Conservation (phyloP, 2,888 invertebrate genomes). For the Apotomis capreana region DNA sequence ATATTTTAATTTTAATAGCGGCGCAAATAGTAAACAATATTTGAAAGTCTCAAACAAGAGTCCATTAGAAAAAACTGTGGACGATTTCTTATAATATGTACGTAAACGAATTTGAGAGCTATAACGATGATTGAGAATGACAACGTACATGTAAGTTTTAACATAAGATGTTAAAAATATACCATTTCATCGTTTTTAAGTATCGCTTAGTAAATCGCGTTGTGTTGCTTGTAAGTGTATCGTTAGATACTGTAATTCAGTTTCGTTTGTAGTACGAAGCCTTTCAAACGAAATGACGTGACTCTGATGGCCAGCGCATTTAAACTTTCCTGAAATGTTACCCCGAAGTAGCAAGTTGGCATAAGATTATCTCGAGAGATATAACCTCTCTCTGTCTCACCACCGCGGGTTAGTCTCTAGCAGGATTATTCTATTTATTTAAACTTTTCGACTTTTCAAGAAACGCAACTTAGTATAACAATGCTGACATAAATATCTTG, state of each 20-base stretch:
- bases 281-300: conserved; percentile 23
- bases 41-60: too few relatives aligned
- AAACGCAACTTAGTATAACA: background rate
- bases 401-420: conserved; percentile 8
- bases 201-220: background rate
- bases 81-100: too few relatives aligned
- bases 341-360: conserved; percentile 33
- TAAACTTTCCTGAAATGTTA: conserved; percentile 33
- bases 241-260: conserved; percentile 16
- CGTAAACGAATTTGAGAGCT: too few relatives aligned
- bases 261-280: conserved; percentile 10
- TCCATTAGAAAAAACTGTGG: too few relatives aligned
- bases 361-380: conserved; percentile 31
- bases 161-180: too few relatives aligned
- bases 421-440: conserved; percentile 25
- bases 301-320: conserved; percentile 23
- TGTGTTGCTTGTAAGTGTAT: background rate
- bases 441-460: conserved; percentile 4
- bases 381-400: conserved; percentile 31
- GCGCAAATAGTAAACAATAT: too few relatives aligned
- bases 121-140: background rate
- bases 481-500: too few relatives aligned
- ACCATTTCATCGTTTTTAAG: too few relatives aligned
- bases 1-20: too few relatives aligned
- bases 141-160: background rate